Conservation (phyloP, 2,888 invertebrate species). For the Cantharis flavilabris region DNA sequence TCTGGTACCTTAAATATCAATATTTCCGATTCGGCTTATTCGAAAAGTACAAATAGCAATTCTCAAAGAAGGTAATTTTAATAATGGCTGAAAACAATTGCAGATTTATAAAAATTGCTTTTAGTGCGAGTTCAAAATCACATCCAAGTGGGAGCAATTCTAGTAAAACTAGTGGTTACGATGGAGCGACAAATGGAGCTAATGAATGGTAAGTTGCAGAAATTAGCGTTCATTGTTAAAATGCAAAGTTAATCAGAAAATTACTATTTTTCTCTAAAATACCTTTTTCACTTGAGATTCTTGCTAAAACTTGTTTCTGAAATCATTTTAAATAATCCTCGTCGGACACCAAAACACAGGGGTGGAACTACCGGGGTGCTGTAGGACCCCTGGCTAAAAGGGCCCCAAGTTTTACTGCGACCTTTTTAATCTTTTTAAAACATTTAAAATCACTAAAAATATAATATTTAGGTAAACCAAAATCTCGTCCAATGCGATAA, state of each 20-base stretch:
- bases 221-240: not conserved
- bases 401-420: too few relatives aligned
- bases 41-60: conserved; percentile 81
- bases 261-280: not conserved
- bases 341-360: not conserved
- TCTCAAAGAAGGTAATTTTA: conserved; percentile 73
- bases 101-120: conserved; percentile 16
- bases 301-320: not conserved
- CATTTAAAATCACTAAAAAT: too few relatives aligned
- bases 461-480: too few relatives aligned
- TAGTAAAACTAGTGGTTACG: conserved; percentile 81
- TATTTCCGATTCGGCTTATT: conserved; percentile 80
- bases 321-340: not conserved
- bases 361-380: too few relatives aligned
- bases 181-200: conserved; percentile 64
- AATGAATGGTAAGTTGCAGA: conserved; percentile 43
- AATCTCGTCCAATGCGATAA: too few relatives aligned
- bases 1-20: conserved; percentile 57
- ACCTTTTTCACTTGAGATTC: not conserved
- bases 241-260: not conserved
- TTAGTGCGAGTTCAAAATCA: conserved; percentile 77
- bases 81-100: not conserved
- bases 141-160: conserved; percentile 78
- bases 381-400: too few relatives aligned
- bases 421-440: too few relatives aligned